phyloP scores from a whole-genome alignment of 2,797 vertebrate species.

The Cheirogaleus major region DNA sequence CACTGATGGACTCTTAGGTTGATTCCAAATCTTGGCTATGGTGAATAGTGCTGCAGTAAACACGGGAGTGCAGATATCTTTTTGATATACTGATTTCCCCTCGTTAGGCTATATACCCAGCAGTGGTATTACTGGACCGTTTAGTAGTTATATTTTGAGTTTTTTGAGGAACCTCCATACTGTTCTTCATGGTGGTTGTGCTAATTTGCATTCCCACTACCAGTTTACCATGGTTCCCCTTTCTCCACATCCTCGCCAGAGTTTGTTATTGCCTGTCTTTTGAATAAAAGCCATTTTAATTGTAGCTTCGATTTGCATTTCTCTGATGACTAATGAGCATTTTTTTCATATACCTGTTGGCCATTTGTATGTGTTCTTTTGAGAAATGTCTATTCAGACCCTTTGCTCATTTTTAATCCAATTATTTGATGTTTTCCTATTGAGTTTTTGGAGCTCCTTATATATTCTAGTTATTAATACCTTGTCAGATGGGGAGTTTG shows the following conservation, averaged over 20 bases:
- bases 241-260: background rate
- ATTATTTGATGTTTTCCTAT: no score
- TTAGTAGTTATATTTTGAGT: background rate
- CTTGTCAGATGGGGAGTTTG: no score
- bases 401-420: no score
- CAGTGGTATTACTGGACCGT: no score
- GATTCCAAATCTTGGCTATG: background rate
- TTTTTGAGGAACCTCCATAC: background rate
- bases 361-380: background rate
- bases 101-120: background rate
- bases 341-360: no score
- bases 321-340: background rate
- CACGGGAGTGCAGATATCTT: background rate
- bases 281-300: background rate
- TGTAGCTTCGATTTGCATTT: background rate
- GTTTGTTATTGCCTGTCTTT: background rate
- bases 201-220: background rate
- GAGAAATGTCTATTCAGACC: background rate
- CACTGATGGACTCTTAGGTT: background rate
- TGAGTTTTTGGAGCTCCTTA: no score
- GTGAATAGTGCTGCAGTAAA: background rate
- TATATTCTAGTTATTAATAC: no score
- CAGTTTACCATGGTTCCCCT: background rate
- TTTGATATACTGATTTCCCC: background rate
- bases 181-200: background rate